Conservation (phyloP, 2,113 vertebrate genomes). For the Himantopus leucocephalus region DNA sequence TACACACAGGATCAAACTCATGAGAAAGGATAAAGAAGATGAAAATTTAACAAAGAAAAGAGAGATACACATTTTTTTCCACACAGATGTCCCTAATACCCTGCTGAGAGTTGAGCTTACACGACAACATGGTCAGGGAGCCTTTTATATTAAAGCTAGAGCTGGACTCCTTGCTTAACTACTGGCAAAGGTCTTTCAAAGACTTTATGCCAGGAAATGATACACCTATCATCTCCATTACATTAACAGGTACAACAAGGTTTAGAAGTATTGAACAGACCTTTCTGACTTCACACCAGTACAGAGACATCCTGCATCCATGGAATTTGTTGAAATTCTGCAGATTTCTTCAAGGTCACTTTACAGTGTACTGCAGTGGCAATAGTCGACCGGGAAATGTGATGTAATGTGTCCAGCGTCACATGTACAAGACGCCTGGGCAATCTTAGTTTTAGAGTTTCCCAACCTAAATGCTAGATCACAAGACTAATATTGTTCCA, state of each 20-base stretch:
- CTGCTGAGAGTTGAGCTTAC: not conserved
- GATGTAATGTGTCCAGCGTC: not conserved
- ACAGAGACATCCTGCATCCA: not conserved
- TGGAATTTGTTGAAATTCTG: not conserved
- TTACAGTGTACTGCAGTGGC: not conserved
- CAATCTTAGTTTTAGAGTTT: not conserved
- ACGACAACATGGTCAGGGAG: not conserved
- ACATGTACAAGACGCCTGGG: not conserved
- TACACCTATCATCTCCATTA: not conserved
- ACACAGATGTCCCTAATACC: not conserved
- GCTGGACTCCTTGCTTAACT: not conserved
- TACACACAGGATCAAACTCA: not conserved
- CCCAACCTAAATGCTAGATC: not conserved
- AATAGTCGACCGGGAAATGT: not conserved
- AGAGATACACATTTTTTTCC: not conserved
- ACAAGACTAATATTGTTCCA: not conserved
- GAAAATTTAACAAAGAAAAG: not conserved
- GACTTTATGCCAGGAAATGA: not conserved
- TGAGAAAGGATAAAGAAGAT: not conserved
- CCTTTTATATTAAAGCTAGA: not conserved
- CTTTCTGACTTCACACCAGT: not conserved
- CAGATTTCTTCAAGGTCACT: not conserved
- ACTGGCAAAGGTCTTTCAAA: not conserved
- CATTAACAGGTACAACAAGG: not conserved
- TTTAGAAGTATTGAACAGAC: not conserved